phyloP scores from a whole-genome alignment of 2,113 vertebrate species.

The rat (Rattus norvegicus) region GRCr8 NC_086020.1:15459001-15459500 shows the following conservation, averaged over 20 bases:
- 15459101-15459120: slow-evolving; percentile 17
- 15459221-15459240: slow-evolving; percentile 33
- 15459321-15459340: neutral
- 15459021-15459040: neutral
- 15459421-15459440: neutral
- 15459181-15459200: slow-evolving; percentile 36
- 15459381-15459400: neutral
- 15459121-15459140: neutral
- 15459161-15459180: neutral
- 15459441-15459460: slow-evolving; percentile 3
- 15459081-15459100: neutral
- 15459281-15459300: neutral
- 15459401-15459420: neutral
- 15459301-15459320: neutral
- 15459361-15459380: slow-evolving; percentile 13
- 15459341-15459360: neutral
- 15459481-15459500: neutral
- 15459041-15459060: no score
- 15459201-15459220: neutral
- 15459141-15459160: slow-evolving; percentile 2
- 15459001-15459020: no score
- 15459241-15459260: neutral
- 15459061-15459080: neutral
- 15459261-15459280: slow-evolving; percentile 20
- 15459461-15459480: neutral